Evolutionary conservation across 2,113 vertebrate genomes (phyloP), one percentile per base, ranked within the genome.

Genomic region (Prunella himalayana): DNA sequence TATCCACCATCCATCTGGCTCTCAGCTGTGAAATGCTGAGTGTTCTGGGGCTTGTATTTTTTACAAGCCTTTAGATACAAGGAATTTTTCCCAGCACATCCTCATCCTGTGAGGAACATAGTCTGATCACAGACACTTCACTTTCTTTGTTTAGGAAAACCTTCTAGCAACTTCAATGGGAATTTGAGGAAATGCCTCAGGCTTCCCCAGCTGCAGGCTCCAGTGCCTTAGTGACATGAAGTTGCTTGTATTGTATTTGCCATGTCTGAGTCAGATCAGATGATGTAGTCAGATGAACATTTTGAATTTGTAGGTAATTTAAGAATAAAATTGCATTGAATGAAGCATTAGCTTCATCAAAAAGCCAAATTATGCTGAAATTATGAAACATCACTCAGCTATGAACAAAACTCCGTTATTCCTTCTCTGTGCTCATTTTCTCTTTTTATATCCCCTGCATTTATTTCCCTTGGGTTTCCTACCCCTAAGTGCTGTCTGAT

Each of bases 321-420:
- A 88, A 88, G 96, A 88, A 97, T 94, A 91, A 97, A 97, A 97
- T 96, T 91, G 68, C 91, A 94, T 56, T 96, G 97, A 97, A 91
- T 86, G 93, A 97, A 96, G 44, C 39, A 30, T 94, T 87, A 88
- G 59, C 69, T 95, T 95, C 35, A 80, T 66, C 20, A 44, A 95
- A 97, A 96, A 81, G 33, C 39, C 35, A 80, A 51, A 88, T 92
- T 37, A 66, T 45, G 14, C 76, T 60, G 20, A 68, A 88, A 49
- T 81, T 93, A 73, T 64, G 39, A 86, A 92, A 73, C 41, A 53
- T 78, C 53, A 56, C 59, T 86, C 44, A 80, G 56, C 47, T 71
- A 60, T 14, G 31, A 94, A 86, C 17, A 88, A 68, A 92, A 68
- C 41, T 83, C 50, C 6, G 9, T 64, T 68, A 53, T 44, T 88